Evolutionary conservation across 2,113 vertebrate species (phyloP), one percentile per base, ranked within the genome.

Genomic region (Quiscalus mexicanus): DNA sequence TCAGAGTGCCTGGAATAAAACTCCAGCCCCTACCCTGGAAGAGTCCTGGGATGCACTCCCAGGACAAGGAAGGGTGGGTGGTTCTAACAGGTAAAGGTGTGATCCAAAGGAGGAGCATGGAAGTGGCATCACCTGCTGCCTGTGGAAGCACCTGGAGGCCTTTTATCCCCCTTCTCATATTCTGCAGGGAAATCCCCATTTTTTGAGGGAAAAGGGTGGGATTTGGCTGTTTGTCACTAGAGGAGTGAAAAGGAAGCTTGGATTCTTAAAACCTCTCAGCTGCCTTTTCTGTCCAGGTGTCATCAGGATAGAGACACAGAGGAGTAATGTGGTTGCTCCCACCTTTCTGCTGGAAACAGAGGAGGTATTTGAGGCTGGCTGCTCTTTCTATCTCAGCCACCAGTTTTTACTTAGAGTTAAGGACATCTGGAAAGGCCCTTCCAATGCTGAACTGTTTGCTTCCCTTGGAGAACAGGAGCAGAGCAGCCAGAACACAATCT

Each of bases 251-350:
- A 41, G 14, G 22, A 41, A 86, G 3, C 30, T 49, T 68, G 63
- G 12, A 10, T 60, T 69, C 45, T 39, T 35, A 30, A 93, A 92
- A 69, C 1, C 1, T 56, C 45, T 39, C 5, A 2, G 25, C 11
- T 68, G 21, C n/a, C 49, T 68, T 64, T 18, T 56, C 21, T 62
- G 24, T 5, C 21, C 44, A 9, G 30, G 8, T n/a, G 37, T 33
- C 52, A 37, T 35, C 21, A 37, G 41, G 44, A 35, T 11, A 11
- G 50, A 73, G 30, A 11, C 11, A 6, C 8, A 33, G 4, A 0
- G 6, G 12, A 37, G 27, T 18, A 27, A 33, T 0, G 0, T 30
- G 33, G 20, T 12, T 27, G 5, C 41, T 87, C 16, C 45, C 42
- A 49, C 14, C 18, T 70, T 84, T 53, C 82, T 84, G 37, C 37